A percentile compares a stretch with the other conserved stretches of the same genome.
phyloP scores from a whole-genome alignment of 2,888 invertebrate genomes.

The Bruchidius siliquastri region DNA sequence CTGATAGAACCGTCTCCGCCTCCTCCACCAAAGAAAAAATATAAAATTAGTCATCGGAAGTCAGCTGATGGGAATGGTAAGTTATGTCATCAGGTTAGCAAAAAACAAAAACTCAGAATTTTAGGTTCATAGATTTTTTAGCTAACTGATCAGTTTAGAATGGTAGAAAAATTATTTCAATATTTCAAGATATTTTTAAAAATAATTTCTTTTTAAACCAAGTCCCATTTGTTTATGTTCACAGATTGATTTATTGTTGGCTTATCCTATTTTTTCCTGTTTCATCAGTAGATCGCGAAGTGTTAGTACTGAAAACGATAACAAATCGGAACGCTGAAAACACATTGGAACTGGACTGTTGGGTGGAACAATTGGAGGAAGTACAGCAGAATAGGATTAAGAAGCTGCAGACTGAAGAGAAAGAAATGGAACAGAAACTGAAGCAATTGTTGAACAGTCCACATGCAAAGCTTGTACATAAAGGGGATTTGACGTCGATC shows the following conservation, averaged over 20 bases:
- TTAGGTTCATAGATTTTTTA: too few species aligned
- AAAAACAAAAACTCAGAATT: too few species aligned
- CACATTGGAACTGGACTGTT: conserved; percentile 63
- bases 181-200: background rate
- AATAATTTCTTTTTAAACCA: too few species aligned
- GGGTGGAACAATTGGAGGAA: conserved; percentile 66
- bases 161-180: too few species aligned
- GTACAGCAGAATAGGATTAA: conserved; percentile 44
- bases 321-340: conserved; percentile 35
- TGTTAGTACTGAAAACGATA: conserved; percentile 39
- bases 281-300: conserved; percentile 36
- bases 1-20: conserved; percentile 19
- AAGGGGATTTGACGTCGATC: conserved; percentile 62
- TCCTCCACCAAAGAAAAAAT: conserved; percentile 42
- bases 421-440: conserved; percentile 50
- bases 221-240: too few species aligned
- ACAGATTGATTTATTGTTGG: background rate
- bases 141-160: too few species aligned
- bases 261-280: conserved; percentile 5
- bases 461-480: conserved; percentile 61
- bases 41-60: conserved; percentile 40
- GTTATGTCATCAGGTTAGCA: too few species aligned
- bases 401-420: conserved; percentile 63
- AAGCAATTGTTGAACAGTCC: conserved; percentile 51
- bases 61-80: conserved; percentile 42